Evolutionary conservation across 2,888 invertebrate species (phyloP).

Genomic region (Pyrgus malvae): DNA sequence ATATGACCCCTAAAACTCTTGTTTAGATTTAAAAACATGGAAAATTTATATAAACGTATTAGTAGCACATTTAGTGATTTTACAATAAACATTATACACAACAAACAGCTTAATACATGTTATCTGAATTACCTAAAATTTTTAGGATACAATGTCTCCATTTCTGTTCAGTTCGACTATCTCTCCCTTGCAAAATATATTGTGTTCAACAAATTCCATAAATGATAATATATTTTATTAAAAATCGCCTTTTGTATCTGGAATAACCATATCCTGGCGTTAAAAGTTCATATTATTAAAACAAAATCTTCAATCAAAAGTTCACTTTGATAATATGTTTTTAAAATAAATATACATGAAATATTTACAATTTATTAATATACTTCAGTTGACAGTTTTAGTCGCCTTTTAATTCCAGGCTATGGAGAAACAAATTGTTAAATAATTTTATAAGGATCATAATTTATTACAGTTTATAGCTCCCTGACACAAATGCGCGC

Average conservation of each 20-base stretch:
- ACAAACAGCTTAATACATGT: not conserved
- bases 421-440: not conserved
- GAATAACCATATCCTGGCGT: conserved; percentile 2
- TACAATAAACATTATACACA: not conserved
- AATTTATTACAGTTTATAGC: conserved; percentile 9
- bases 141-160: not conserved
- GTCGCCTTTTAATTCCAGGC: not conserved
- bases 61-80: too few species aligned
- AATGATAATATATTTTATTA: not conserved
- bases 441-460: conserved; percentile 8
- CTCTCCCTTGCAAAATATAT: not conserved
- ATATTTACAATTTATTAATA: not conserved
- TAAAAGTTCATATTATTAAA: not conserved
- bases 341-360: not conserved
- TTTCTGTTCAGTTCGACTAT: conserved; percentile 13
- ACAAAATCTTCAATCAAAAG: not conserved
- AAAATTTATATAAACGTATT: too few species aligned
- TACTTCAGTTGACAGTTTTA: not conserved
- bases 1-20: too few species aligned
- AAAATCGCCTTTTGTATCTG: not conserved
- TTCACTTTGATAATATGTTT: not conserved
- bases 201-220: not conserved
- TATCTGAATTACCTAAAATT: not conserved
- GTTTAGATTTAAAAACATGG: too few species aligned
- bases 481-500: not conserved